Base-by-base conservation (phyloP, 92 coral and sea anemone genomes). In the Siderastrea siderea region DNA sequence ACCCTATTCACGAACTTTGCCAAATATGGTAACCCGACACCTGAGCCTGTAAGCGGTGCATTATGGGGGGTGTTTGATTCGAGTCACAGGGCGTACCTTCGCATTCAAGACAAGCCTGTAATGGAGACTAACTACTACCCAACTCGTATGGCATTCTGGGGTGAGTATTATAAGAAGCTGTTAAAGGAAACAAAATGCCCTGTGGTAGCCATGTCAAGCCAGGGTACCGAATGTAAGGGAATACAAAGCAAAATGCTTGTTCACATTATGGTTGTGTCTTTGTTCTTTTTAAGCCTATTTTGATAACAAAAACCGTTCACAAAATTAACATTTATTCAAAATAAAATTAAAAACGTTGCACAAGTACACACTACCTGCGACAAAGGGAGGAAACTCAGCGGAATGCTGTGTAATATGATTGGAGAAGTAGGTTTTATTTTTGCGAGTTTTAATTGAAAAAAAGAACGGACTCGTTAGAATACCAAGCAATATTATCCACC, bases 1-100 rank as follows among this genome's bases (percentile, higher is more conserved):
- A 79, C 91, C 14, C 84, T 89, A 47, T 91, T 95, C 83, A 91
- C 93, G 53, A 95, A 95, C 83, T 95, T 95, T 81, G 98, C 98
- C 68, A 92, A 92, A 66, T 88, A 85, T 45, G 98, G 95, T 2
- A 93, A 95, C 63, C 98, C 98, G 26, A 93, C 98, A 11, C 93
- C 95, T 2, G 69, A 75, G 38, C 85, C 91, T 0, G 87, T 90
- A 3, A 43, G 64, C 2, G 93, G 90, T 1, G 84, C 68, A 50
- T 26, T 67, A 19, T 95, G 98, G 98, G 69, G 71, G 13, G 45
- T 14, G 44, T 95, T 87, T 68, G 88, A 93, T 71, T 65, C 88
- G 16, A 73, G 92, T 54, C 85, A 77, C 55, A 70, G 90, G 71
- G 91, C 87, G 11, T 95, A 95, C 66, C 82, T 95, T 46, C 92